These are phyloP conservation scores for Enoplosus armatus DNA, from an alignment of 2,797 vertebrate genomes.

Conservation along the genomic window DNA sequence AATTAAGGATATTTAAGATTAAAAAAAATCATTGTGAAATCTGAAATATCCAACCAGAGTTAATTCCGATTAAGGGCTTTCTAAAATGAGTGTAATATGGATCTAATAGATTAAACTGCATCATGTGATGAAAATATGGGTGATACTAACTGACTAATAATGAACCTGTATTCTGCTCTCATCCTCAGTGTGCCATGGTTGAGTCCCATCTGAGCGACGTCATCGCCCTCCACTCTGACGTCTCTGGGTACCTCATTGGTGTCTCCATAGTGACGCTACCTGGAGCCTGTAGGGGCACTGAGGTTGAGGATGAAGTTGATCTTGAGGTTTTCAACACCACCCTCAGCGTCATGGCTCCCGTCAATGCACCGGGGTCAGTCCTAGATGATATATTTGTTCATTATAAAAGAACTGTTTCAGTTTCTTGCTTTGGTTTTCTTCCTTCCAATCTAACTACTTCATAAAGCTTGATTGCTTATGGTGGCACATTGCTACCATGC, in stretches of 20 bases:
- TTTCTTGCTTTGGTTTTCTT: neutral
- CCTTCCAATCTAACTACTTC: neutral
- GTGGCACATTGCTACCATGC: neutral
- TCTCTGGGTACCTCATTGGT: slow-evolving; percentile 90
- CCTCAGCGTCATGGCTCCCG: slow-evolving; percentile 85
- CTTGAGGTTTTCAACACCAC: slow-evolving; percentile 93
- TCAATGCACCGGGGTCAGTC: slow-evolving; percentile 88
- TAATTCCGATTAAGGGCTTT: neutral
- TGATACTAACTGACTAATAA: neutral
- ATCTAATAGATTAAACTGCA: neutral
- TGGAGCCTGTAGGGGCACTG: slow-evolving; percentile 87
- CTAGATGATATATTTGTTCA: neutral
- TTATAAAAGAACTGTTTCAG: neutral
- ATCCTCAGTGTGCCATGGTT: slow-evolving; percentile 90
- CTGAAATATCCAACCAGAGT: neutral
- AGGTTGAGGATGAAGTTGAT: slow-evolving; percentile 91
- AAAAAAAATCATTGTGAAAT: neutral
- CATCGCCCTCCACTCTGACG: slow-evolving; percentile 90
- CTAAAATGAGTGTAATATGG: neutral
- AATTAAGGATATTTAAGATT: neutral
- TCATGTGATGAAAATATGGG: neutral
- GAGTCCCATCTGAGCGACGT: slow-evolving; percentile 93
- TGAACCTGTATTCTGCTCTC: slow-evolving; percentile 3
- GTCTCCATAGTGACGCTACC: slow-evolving; percentile 91
- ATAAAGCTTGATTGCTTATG: neutral